These are phyloP conservation scores for Pogonus chalceus DNA, from an alignment of 1,140 invertebrate genomes.

Conservation along the genomic window DNA sequence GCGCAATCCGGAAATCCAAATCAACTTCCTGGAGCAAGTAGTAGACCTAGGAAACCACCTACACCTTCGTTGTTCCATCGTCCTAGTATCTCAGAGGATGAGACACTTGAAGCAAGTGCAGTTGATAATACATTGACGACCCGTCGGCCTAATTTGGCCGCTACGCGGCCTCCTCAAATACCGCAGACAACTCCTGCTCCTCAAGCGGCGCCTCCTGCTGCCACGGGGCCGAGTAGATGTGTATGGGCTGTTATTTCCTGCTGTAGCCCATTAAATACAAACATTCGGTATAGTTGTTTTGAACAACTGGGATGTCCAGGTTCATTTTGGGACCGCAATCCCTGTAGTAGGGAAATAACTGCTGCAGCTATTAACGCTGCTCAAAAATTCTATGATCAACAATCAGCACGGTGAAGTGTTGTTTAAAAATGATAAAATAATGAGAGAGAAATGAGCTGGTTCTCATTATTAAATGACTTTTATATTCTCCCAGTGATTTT, in stretches of 20 bases:
- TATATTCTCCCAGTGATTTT: no score
- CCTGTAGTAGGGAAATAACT: conserved; percentile 43
- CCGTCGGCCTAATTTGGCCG: conserved; percentile 18
- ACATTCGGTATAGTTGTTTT: conserved; percentile 48
- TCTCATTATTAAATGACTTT: no score
- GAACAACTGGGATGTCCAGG: conserved; percentile 51
- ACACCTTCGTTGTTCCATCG: conserved; percentile 27
- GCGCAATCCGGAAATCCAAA: not conserved
- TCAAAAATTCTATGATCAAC: conserved; percentile 26
- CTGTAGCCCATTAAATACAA: conserved; percentile 38
- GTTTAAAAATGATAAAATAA: no score
- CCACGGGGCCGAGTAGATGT: conserved; percentile 40
- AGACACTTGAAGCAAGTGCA: conserved; percentile 12
- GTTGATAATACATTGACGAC: conserved; percentile 15
- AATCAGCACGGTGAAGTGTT: no score
- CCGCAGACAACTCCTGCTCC: conserved; percentile 16
- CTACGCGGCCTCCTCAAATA: conserved; percentile 20
- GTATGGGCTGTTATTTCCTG: conserved; percentile 58
- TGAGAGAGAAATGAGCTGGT: no score
- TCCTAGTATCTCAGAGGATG: conserved; percentile 26
- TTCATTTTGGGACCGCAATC: conserved; percentile 49
- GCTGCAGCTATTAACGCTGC: conserved; percentile 38
- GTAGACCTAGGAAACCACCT: conserved; percentile 14
- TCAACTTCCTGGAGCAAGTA: conserved; percentile 14
- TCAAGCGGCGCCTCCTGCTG: conserved; percentile 14